phyloP scores from a whole-genome alignment of 2,113 vertebrate species.

The Nibea coibor region DNA sequence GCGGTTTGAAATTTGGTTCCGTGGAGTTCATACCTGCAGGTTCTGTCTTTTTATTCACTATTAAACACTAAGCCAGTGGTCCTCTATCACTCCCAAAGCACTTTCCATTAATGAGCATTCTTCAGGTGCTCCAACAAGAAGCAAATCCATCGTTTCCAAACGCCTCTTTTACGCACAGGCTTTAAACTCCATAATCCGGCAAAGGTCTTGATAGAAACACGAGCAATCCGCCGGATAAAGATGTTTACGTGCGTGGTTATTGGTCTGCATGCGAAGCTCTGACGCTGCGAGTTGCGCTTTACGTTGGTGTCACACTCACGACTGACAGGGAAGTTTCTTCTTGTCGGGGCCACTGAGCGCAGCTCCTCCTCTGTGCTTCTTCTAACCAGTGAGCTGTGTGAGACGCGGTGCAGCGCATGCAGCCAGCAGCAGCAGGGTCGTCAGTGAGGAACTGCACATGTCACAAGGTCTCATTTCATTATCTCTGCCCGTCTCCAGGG shows the following conservation, averaged over 20 bases:
- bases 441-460: too few species aligned
- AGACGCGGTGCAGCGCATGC: not conserved
- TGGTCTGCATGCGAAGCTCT: constrained; percentile 23
- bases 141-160: constrained; percentile 46
- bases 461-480: too few species aligned
- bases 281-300: constrained; percentile 16
- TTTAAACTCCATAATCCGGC: constrained; percentile 1
- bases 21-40: constrained; percentile 55
- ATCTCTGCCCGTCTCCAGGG: too few species aligned
- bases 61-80: not conserved
- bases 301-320: constrained; percentile 29
- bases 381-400: constrained; percentile 16
- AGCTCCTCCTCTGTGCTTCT: constrained; percentile 70
- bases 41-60: constrained; percentile 13
- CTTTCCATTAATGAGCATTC: constrained; percentile 31
- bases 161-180: constrained; percentile 52
- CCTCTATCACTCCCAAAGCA: constrained; percentile 6
- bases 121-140: constrained; percentile 4
- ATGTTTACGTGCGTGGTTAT: not conserved
- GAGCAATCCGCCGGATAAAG: not conserved
- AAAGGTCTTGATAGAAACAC: not conserved
- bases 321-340: constrained; percentile 61
- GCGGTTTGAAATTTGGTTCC: constrained; percentile 15
- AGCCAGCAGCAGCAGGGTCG: too few species aligned
- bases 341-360: not conserved